Conservation (phyloP, 2,113 vertebrate genomes). For the Neoarius graeffei region DNA sequence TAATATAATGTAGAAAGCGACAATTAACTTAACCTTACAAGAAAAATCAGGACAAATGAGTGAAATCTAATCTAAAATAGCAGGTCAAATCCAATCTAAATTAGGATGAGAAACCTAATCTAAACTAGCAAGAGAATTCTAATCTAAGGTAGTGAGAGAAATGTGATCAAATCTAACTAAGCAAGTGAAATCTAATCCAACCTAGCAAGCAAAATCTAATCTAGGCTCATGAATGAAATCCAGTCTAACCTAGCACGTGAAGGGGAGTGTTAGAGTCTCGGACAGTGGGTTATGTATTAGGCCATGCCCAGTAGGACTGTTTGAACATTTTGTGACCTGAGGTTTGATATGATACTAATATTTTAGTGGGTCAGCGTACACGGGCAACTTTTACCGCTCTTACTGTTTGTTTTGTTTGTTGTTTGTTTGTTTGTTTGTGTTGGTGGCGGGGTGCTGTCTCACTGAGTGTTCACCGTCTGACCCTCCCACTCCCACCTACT, state of each 20-base stretch:
- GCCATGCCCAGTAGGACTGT: background rate
- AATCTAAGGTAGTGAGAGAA: background rate
- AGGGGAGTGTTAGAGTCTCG: background rate
- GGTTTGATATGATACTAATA: background rate
- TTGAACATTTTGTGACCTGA: background rate
- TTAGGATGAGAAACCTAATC: background rate
- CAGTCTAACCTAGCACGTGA: background rate
- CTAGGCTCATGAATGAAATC: background rate
- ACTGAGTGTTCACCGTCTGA: constrained; percentile 69
- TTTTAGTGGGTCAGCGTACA: background rate
- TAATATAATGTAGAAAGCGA: background rate
- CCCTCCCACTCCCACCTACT: constrained; percentile 69
- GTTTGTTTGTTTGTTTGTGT: constrained; percentile 43
- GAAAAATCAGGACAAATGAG: background rate
- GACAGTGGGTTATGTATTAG: background rate
- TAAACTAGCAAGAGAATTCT: background rate
- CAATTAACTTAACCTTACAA: too few relatives aligned
- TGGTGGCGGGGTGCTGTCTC: constrained; percentile 68
- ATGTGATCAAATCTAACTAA: background rate
- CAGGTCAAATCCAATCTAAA: background rate
- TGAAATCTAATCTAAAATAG: background rate
- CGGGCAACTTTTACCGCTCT: constrained; percentile 33
- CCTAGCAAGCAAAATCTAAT: background rate
- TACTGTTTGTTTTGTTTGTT: constrained; percentile 26
- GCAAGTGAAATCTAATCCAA: too few relatives aligned